These are phyloP conservation scores for Zonitis immaculata DNA, from an alignment of 2,888 invertebrate species.

Conservation along the genomic window DNA sequence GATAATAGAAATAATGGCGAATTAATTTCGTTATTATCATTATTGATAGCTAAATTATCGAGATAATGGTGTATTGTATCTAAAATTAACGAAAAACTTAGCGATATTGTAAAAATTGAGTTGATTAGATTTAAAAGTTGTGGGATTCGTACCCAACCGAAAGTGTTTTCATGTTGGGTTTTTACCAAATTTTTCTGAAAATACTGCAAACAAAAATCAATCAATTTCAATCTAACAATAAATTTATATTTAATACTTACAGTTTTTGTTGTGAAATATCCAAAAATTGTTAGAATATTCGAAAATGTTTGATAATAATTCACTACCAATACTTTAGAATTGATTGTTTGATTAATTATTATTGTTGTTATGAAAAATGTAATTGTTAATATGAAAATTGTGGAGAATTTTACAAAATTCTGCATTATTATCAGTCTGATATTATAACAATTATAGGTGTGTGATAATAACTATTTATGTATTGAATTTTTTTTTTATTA, in stretches of 20 bases:
- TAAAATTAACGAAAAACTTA: neutral
- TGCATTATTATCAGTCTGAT: neutral
- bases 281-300: neutral
- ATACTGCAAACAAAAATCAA: neutral
- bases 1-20: neutral
- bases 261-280: neutral
- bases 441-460: neutral
- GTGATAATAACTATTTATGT: neutral
- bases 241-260: too few relatives aligned
- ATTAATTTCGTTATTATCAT: neutral
- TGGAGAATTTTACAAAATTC: neutral
- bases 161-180: neutral
- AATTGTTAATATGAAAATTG: neutral
- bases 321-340: neutral
- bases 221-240: too few relatives aligned
- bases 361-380: neutral
- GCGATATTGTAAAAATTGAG: neutral
- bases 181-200: neutral
- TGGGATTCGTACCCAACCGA: neutral
- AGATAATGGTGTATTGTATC: neutral
- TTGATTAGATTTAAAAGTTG: neutral
- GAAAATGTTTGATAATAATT: neutral
- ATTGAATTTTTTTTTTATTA: neutral
- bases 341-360: neutral
- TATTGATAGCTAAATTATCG: too few relatives aligned